Conservation (phyloP, 2,797 vertebrate species). For the Moxostoma hubbsi region DNA sequence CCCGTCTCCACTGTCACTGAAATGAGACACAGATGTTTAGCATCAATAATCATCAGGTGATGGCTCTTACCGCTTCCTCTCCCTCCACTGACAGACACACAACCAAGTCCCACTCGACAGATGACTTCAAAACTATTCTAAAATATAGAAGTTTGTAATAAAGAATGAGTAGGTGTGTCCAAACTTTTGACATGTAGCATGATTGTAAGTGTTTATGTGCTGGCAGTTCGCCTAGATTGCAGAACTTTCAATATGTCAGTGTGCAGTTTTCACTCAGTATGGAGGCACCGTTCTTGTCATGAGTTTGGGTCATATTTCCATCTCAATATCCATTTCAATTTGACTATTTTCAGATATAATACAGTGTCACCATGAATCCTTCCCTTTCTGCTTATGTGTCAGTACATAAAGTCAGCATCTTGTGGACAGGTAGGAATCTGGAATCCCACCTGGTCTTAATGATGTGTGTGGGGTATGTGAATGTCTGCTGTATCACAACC, state of each 20-base stretch:
- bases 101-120: no score
- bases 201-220: background rate
- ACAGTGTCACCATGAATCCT: constrained; percentile 20
- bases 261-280: constrained; percentile 6
- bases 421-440: constrained; percentile 41
- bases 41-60: no score
- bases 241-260: constrained; percentile 16
- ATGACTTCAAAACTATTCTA: no score
- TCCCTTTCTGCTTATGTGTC: constrained; percentile 39
- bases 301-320: constrained; percentile 13
- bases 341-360: constrained; percentile 32
- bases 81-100: no score
- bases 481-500: constrained; percentile 41
- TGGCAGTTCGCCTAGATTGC: constrained; percentile 1
- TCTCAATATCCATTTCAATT: constrained; percentile 35
- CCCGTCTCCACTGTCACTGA: no score
- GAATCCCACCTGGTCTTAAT: constrained; percentile 44
- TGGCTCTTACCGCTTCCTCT: no score
- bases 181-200: background rate
- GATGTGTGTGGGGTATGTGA: constrained; percentile 39
- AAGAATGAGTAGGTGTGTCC: no score
- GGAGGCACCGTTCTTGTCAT: background rate
- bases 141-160: no score
- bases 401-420: constrained; percentile 44
- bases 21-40: no score